phyloP scores from a whole-genome alignment of 1,140 invertebrate genomes.

The Drosophila nigromelanica region DNA sequence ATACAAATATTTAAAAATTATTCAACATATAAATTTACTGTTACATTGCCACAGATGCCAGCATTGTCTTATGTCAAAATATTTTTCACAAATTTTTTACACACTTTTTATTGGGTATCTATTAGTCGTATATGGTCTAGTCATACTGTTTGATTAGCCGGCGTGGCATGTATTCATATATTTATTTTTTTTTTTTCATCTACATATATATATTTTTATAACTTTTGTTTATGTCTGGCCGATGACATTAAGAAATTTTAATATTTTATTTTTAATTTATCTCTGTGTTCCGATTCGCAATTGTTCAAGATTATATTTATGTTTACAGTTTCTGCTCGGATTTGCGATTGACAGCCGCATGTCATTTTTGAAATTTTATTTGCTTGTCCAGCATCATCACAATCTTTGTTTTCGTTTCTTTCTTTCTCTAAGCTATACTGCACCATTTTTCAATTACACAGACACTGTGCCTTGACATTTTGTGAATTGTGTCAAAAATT shows the following conservation, averaged over 20 bases:
- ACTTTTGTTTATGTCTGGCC: conserved; percentile 54
- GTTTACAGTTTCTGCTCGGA: conserved; percentile 33
- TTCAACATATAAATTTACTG: no score
- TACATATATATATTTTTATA: conserved; percentile 32
- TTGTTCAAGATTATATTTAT: conserved; percentile 51
- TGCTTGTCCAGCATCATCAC: conserved; percentile 10
- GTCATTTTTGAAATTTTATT: conserved; percentile 26
- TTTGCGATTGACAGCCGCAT: conserved; percentile 64
- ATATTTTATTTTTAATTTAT: conserved; percentile 19
- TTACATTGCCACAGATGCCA: no score
- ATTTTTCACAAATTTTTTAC: no score
- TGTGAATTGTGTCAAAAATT: conserved; percentile 8
- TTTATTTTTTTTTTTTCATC: neutral
- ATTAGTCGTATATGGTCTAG: neutral
- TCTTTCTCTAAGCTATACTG: neutral
- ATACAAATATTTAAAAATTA: no score
- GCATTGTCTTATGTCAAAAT: no score
- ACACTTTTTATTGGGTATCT: neutral
- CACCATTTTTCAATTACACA: conserved; percentile 39
- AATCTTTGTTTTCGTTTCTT: conserved; percentile 14
- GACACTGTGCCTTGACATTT: conserved; percentile 42
- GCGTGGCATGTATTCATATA: neutral
- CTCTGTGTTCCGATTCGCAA: conserved; percentile 9
- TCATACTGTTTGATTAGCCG: neutral
- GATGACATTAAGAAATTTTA: conserved; percentile 49